phyloP scores from a whole-genome alignment of 2,888 invertebrate genomes.

The Lithosia quadra region DNA sequence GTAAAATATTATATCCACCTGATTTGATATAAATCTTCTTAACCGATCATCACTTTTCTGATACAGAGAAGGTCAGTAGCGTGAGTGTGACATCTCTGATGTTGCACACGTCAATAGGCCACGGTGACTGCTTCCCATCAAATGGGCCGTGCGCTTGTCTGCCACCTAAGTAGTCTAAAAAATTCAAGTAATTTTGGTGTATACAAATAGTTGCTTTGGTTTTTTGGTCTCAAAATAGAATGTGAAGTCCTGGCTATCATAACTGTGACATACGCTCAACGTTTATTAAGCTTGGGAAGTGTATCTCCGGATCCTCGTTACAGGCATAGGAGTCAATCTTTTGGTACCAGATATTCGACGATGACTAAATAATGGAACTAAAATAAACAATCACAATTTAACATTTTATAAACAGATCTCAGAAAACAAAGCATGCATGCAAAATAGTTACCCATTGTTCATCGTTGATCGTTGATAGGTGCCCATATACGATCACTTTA shows the following conservation, averaged over 20 bases:
- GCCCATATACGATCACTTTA: constrained; percentile 48
- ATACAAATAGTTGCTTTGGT: constrained; percentile 28
- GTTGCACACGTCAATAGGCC: too few species aligned
- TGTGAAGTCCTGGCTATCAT: neutral
- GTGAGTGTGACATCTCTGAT: too few species aligned
- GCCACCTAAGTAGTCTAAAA: too few species aligned
- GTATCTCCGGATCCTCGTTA: neutral
- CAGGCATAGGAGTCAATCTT: neutral
- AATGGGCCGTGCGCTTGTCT: too few species aligned
- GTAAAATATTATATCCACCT: neutral
- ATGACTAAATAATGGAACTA: neutral
- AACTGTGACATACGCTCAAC: too few species aligned
- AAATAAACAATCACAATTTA: constrained; percentile 37
- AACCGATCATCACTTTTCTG: neutral
- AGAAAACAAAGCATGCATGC: constrained; percentile 36
- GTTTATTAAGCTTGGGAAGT: neutral
- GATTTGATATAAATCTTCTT: neutral
- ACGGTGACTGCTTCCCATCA: too few species aligned
- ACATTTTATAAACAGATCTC: constrained; percentile 42
- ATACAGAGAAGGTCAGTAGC: neutral
- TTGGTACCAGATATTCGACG: neutral
- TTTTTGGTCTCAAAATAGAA: neutral
- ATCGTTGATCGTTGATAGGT: constrained; percentile 51
- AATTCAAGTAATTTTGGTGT: neutral
- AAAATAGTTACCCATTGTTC: constrained; percentile 50